phyloP scores from a whole-genome alignment of 2,113 vertebrate genomes.

The Gymnocephalus cernua region DNA sequence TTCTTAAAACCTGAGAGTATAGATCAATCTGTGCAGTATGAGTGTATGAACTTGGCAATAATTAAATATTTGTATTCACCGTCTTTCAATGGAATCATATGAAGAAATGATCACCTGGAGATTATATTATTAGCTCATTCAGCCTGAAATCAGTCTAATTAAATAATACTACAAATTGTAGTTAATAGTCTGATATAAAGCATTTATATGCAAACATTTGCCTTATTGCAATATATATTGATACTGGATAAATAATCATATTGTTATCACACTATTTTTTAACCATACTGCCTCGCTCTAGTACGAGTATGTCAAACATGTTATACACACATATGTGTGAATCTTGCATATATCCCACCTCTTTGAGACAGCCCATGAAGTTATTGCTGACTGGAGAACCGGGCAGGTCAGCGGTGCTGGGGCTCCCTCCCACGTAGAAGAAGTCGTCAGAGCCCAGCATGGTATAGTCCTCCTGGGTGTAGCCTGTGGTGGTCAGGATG shows the following conservation, averaged over 20 bases:
- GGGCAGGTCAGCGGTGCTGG: constrained; percentile 97
- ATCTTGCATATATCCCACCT: constrained; percentile 87
- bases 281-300: neutral
- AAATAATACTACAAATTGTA: constrained; percentile 5
- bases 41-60: neutral
- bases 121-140: constrained; percentile 3
- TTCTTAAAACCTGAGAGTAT: constrained; percentile 4
- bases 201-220: constrained; percentile 14
- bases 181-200: neutral
- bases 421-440: constrained; percentile 99
- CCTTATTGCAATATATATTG: neutral
- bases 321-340: neutral
- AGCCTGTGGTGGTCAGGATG: constrained; percentile 99
- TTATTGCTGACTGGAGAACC: constrained; percentile 99
- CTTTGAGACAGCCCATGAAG: constrained; percentile 99
- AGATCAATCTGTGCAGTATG: neutral
- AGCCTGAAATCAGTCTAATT: constrained; percentile 21
- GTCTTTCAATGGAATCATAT: neutral
- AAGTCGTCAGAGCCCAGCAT: constrained; percentile 99
- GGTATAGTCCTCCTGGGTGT: constrained; percentile 99
- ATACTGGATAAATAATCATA: too few species aligned
- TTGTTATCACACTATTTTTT: neutral
- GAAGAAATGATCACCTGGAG: neutral
- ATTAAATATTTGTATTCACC: neutral
- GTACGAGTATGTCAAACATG: neutral